Conservation (phyloP, 2,888 invertebrate genomes). For the Sinopyrophorus schimmeli region DNA sequence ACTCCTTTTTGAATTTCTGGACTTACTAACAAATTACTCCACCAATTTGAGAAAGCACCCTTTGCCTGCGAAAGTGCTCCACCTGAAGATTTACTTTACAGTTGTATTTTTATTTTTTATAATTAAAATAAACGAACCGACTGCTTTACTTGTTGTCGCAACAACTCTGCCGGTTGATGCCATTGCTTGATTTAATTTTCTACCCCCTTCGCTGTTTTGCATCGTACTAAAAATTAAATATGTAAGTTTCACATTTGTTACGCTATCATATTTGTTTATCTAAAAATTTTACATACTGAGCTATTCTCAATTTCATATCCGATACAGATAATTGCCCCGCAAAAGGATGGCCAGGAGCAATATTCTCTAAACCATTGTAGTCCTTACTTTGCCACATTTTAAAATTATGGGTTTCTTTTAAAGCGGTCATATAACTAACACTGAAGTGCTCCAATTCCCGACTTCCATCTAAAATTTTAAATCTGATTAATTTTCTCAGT, state of each 20-base stretch:
- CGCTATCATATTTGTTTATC: too few species aligned
- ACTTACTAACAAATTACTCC: conserved; percentile 70
- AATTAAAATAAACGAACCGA: conserved; percentile 58
- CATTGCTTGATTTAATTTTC: conserved; percentile 92
- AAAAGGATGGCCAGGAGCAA: conserved; percentile 88
- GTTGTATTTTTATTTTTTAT: conserved; percentile 28
- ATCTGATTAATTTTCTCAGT: background rate
- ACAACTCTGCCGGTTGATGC: conserved; percentile 89
- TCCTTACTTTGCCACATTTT: conserved; percentile 77
- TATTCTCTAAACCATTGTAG: conserved; percentile 64
- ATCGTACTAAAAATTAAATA: conserved; percentile 70
- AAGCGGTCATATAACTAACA: conserved; percentile 77
- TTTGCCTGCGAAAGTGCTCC: conserved; percentile 87
- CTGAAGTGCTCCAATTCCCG: conserved; percentile 90
- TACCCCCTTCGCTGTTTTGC: conserved; percentile 91
- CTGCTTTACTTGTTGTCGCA: conserved; percentile 74
- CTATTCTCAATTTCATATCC: conserved; percentile 88
- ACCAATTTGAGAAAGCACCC: conserved; percentile 86
- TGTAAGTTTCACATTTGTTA: too few species aligned
- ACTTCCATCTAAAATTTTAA: conserved; percentile 77
- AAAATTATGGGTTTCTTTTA: conserved; percentile 88
- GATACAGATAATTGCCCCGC: conserved; percentile 92
- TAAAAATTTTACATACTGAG: conserved; percentile 72
- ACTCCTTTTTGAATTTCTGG: conserved; percentile 48
- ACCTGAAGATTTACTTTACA: conserved; percentile 65